Evolutionary conservation across 2,797 vertebrate genomes (phyloP), one percentile per base, ranked within the genome.

Genomic region (Hoplostethus mediterraneus): DNA sequence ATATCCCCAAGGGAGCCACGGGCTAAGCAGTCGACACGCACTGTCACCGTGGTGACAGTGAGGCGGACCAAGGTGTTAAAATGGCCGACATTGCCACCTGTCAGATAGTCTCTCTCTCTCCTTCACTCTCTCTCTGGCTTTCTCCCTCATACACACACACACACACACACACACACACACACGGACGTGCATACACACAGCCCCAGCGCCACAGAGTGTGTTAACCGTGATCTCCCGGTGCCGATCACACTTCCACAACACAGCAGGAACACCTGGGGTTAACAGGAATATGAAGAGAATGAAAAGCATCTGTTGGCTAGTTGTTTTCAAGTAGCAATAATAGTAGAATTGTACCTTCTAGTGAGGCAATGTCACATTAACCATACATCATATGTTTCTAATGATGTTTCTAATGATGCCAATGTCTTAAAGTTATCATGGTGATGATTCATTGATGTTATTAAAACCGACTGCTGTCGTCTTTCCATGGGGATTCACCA

Each of bases 1-100:
- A 76, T 47, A 52, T 42, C 65, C 77, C 70, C 49, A 13, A 2
- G 63, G 62, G 70, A 42, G 38, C 57, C 48, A 49, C 5, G 13
- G 0, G 31, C 69, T 65, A 56, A 65, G 38, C 53, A 60, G 75
- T 57, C 30, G 49, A 72, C 54, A 59, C 55, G 42, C 47, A 42
- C 59, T 49, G 51, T 58, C 77, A 72, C 21, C 2, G 10, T 30
- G 17, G 10, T 11, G 3, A 70, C 17, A 65, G 40, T 63, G 31
- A 71, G 40, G 66, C 63, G 67, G 68, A 59, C 10, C 17, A 36
- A 75, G 73, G 77, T 73, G 67, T 78, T 68, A 78, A 84, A 82
- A 82, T 77, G 73, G 67, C 16, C 28, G 47, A n/a, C 59, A 57
- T 78, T 59, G 61, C 67, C 77, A 63, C 58, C 68, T 80, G 78